Evolutionary conservation across 2,797 vertebrate species (phyloP).

Genomic region (Galago senegalensis): DNA sequence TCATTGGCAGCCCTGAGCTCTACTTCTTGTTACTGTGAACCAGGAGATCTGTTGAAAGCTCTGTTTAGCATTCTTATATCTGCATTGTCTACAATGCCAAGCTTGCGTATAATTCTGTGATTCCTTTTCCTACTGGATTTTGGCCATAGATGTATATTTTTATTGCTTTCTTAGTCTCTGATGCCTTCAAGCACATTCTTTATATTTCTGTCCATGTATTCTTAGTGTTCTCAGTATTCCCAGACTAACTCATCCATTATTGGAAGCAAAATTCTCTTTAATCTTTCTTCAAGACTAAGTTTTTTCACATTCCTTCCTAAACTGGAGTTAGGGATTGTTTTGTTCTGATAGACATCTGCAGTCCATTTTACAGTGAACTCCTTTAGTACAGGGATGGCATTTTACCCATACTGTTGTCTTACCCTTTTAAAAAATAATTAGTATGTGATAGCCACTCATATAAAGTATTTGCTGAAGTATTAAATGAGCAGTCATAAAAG

Average conservation of each 20-base stretch:
- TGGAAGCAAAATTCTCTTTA: background rate
- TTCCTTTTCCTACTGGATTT: background rate
- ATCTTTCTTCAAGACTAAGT: background rate
- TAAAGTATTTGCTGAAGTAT: background rate
- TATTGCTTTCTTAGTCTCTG: background rate
- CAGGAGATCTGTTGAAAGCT: background rate
- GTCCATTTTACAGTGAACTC: background rate
- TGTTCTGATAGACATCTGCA: background rate
- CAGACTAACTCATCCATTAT: background rate
- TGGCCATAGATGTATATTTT: background rate
- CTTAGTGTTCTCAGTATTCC: background rate
- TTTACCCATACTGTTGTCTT: background rate
- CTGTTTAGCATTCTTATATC: background rate
- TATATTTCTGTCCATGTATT: background rate
- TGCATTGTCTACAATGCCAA: background rate
- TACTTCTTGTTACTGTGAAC: background rate
- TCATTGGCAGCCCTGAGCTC: background rate
- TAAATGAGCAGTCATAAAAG: background rate
- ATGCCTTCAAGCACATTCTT: background rate
- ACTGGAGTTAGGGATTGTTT: background rate
- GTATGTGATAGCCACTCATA: background rate
- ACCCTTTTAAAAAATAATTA: background rate
- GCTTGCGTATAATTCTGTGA: background rate
- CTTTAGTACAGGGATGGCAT: background rate
- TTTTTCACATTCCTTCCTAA: background rate